A percentile compares a stretch with the other conserved stretches of the same genome.
phyloP scores from a whole-genome alignment of 2,888 invertebrate species.

The Synanthedon formicaeformis region DNA sequence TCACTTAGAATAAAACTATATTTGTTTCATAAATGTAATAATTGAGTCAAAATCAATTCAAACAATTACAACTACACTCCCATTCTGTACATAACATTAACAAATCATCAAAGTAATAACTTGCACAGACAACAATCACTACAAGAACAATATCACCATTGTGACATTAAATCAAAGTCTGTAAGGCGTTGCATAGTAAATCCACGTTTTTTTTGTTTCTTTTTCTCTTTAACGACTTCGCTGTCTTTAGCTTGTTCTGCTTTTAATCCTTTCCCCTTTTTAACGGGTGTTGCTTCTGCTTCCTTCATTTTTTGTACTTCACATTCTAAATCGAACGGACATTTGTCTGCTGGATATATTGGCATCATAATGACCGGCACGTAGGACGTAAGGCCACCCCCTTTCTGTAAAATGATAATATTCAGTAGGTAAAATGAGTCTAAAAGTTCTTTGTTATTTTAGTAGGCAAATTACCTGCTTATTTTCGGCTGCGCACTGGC shows the following conservation, averaged over 20 bases:
- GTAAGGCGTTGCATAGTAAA: conserved; percentile 47
- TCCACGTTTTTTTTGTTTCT: conserved; percentile 38
- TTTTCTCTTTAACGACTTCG: conserved; percentile 28
- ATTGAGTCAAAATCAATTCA: no score
- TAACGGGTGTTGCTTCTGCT: conserved; percentile 20
- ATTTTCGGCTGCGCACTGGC: conserved; percentile 38
- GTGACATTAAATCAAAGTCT: conserved; percentile 53
- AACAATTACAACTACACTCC: no score
- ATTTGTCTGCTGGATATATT: conserved; percentile 42
- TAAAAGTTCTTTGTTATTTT: neutral
- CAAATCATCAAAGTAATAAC: no score
- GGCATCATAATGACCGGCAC: conserved; percentile 61
- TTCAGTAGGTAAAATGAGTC: neutral
- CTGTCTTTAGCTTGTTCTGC: conserved; percentile 12
- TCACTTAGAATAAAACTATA: no score
- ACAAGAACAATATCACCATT: conserved; percentile 29
- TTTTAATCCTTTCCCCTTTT: conserved; percentile 13
- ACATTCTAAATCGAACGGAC: conserved; percentile 52
- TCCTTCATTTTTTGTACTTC: conserved; percentile 39
- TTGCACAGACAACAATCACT: no score
- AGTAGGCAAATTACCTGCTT: conserved; percentile 8
- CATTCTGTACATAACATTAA: no score
- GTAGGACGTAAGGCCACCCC: conserved; percentile 29
- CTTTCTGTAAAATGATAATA: conserved; percentile 17
- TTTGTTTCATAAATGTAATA: no score